These are phyloP conservation scores for Octopus sinensis DNA, from an alignment of 1,140 invertebrate genomes.

Conservation along the genomic window DNA sequence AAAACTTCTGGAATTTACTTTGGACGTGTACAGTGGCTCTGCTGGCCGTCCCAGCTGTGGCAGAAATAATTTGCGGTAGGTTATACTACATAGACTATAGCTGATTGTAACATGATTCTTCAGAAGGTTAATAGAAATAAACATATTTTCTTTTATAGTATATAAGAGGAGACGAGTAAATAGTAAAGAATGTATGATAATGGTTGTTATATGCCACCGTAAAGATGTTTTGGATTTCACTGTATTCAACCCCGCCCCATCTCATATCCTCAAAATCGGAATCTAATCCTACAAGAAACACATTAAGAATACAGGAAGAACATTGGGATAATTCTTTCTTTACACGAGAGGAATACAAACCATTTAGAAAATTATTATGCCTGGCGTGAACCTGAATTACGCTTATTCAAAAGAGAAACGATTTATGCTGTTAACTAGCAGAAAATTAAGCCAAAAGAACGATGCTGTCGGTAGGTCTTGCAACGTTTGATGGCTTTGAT, in stretches of 20 bases:
- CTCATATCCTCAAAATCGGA: background rate
- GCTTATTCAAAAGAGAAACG: constrained; percentile 1
- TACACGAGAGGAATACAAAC: background rate
- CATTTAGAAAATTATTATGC: background rate
- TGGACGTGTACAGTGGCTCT: background rate
- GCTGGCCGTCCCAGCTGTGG: background rate
- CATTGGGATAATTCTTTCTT: constrained; percentile 3
- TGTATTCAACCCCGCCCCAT: background rate
- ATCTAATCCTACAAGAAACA: constrained; percentile 1
- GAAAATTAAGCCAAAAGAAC: constrained; percentile 3
- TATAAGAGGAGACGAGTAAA: background rate
- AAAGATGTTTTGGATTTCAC: background rate
- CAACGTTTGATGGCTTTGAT: constrained; percentile 4
- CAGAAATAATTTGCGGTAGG: background rate
- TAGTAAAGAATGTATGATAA: background rate
- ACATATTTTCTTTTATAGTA: background rate
- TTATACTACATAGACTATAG: constrained; percentile 1
- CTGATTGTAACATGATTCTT: constrained; percentile 5
- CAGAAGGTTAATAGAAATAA: background rate
- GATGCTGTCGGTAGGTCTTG: background rate
- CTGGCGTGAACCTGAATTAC: constrained; percentile 7
- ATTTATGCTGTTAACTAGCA: background rate
- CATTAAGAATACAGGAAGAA: background rate
- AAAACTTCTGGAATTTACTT: too few relatives aligned
- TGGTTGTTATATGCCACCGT: background rate